Evolutionary conservation across 2,797 vertebrate species (phyloP), one percentile per base, ranked within the genome.

Genomic region (Falco cherrug): DNA sequence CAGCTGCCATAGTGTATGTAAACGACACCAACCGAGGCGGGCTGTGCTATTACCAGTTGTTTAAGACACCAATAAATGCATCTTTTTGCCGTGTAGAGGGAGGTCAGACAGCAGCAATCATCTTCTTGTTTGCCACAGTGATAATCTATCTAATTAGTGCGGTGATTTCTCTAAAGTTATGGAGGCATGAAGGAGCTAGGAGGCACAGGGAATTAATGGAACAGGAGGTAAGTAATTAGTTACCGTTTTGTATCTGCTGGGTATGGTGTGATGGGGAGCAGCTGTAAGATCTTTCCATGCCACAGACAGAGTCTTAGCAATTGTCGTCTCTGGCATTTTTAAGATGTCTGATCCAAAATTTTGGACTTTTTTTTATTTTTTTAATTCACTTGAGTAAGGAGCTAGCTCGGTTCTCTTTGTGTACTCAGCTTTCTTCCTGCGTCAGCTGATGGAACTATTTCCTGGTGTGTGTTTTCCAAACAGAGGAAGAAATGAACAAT

Each of bases 71-170:
- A 1, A 93, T 99, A 80, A 99, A 99, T 3, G 98, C 98, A 0
- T 89, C 95, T 3, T 99, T 99, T 97, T 99, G 99, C 97, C 98
- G 99, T 4, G 98, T 99, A 0, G 99, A 99, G 96, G 99, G 99
- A 1, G 99, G 99, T 5, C 99, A 99, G 98, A 99, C 98, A 0
- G 99, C 99, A 0, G 99, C 98, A 13, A 99, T 99, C 54, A 99
- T 99, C 97, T 99, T 99, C 94, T 97, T 99, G 28, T 99, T 99
- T 35, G 97, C 99, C 97, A 98, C 98, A 6, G 98, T 98, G 98
- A 57, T 99, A 0, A 76, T 99, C 6, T 99, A 99, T 91, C 98
- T 99, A 45, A 98, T 99, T 6, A 98, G 99, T 5, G 99, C 99
- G 2, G 73, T 99, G 31, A 98, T 99, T 60, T 98, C 98, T 89